Conservation (phyloP, 2,888 invertebrate genomes). For the Rhagium mordax region DNA sequence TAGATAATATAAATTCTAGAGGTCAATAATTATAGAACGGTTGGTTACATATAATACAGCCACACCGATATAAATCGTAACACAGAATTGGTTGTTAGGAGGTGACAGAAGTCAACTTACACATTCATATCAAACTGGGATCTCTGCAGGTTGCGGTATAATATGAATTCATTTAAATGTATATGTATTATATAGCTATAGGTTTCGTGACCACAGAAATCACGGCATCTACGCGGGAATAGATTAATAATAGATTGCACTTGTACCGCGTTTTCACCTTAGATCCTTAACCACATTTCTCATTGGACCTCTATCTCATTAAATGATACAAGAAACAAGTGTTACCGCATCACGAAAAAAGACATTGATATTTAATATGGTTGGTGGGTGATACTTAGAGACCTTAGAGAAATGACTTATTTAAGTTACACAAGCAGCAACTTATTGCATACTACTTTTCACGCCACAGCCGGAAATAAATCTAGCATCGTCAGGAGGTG, state of each 20-base stretch:
- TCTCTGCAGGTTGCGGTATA: conserved; percentile 58
- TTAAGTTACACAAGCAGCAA: not conserved
- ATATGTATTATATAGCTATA: conserved; percentile 52
- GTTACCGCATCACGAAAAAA: not conserved
- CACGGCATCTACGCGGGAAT: conserved; percentile 44
- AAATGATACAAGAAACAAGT: not conserved
- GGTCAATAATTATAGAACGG: conserved; percentile 6
- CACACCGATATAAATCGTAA: conserved; percentile 54
- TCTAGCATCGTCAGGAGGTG: not conserved
- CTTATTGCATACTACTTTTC: not conserved
- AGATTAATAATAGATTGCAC: conserved; percentile 29
- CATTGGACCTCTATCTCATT: conserved; percentile 12
- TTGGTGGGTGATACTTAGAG: not conserved
- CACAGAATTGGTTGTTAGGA: conserved; percentile 57
- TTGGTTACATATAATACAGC: conserved; percentile 7
- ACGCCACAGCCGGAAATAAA: too few relatives aligned
- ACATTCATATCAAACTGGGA: conserved; percentile 58
- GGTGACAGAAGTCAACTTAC: conserved; percentile 60
- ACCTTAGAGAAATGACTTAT: not conserved
- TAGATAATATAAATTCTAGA: conserved; percentile 2
- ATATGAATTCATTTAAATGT: conserved; percentile 61
- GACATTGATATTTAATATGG: not conserved
- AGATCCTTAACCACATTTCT: not conserved
- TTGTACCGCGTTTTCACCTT: conserved; percentile 3
- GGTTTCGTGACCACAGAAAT: conserved; percentile 56